These are phyloP conservation scores for Nomada goodeniana DNA, from an alignment of 2,888 invertebrate genomes.

Conservation along the genomic window DNA sequence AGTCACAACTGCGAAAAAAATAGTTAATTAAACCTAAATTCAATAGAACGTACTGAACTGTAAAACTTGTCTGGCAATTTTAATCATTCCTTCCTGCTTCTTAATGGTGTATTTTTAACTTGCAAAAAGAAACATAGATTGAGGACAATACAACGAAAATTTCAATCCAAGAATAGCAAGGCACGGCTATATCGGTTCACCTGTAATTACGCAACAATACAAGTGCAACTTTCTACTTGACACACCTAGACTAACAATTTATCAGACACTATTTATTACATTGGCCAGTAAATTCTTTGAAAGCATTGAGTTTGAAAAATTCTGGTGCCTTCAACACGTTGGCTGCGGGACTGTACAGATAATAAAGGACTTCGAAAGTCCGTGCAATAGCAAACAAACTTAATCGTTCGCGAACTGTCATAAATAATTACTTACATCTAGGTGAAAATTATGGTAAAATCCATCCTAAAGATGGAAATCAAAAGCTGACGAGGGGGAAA, in stretches of 20 bases:
- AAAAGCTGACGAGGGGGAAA: too few relatives aligned
- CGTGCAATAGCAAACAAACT: too few relatives aligned
- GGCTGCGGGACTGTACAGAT: too few relatives aligned
- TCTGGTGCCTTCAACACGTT: too few relatives aligned
- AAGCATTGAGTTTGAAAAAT: not conserved
- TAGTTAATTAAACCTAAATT: not conserved
- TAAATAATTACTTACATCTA: too few relatives aligned
- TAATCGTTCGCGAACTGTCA: too few relatives aligned
- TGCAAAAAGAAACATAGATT: not conserved
- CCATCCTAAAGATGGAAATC: too few relatives aligned
- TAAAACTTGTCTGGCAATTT: not conserved
- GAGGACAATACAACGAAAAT: not conserved
- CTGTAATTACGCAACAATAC: slow-evolving; percentile 7
- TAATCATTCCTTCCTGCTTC: not conserved
- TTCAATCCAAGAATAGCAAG: slow-evolving; percentile 8
- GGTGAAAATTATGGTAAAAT: too few relatives aligned
- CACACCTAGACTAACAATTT: not conserved
- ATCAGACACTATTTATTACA: not conserved
- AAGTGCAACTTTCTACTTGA: slow-evolving; percentile 17
- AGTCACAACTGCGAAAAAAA: not conserved
- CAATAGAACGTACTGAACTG: too few relatives aligned
- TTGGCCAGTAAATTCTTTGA: not conserved
- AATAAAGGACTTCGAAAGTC: too few relatives aligned
- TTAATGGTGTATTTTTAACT: not conserved
- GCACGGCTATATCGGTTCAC: slow-evolving; percentile 4